phyloP scores from a whole-genome alignment of 2,797 vertebrate genomes.

The Anguilla megastoma region DNA sequence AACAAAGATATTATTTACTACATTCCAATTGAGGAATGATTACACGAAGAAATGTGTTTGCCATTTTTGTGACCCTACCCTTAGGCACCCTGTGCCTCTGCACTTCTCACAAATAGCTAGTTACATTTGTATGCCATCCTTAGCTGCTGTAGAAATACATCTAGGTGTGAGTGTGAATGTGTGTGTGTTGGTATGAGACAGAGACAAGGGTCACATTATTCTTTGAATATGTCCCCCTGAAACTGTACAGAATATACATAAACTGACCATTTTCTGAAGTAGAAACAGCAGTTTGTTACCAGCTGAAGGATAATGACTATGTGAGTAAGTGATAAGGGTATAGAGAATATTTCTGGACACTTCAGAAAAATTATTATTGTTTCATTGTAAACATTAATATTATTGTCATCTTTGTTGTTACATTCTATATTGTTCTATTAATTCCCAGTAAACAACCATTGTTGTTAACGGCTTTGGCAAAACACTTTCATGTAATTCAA shows the following conservation, averaged over 20 bases:
- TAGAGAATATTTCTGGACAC: background rate
- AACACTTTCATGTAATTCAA: background rate
- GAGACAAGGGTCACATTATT: no score
- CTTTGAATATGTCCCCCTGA: background rate
- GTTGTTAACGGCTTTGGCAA: background rate
- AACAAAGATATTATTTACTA: no score
- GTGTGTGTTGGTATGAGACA: no score
- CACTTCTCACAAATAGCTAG: background rate
- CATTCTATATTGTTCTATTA: background rate
- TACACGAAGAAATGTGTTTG: background rate
- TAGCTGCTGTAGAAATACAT: background rate
- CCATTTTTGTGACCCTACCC: background rate
- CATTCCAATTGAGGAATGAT: background rate
- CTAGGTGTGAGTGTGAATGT: no score
- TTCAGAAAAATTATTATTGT: background rate
- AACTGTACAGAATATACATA: background rate
- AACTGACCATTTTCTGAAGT: background rate
- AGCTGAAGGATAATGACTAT: background rate
- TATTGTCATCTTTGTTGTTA: background rate
- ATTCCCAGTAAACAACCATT: conserved; percentile 3
- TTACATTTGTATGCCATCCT: background rate
- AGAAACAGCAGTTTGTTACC: background rate
- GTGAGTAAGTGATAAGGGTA: background rate
- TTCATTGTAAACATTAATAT: background rate
- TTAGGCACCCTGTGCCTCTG: background rate